Base-by-base conservation (phyloP, 2,797 vertebrate species). In the Eptatretus atami region DNA sequence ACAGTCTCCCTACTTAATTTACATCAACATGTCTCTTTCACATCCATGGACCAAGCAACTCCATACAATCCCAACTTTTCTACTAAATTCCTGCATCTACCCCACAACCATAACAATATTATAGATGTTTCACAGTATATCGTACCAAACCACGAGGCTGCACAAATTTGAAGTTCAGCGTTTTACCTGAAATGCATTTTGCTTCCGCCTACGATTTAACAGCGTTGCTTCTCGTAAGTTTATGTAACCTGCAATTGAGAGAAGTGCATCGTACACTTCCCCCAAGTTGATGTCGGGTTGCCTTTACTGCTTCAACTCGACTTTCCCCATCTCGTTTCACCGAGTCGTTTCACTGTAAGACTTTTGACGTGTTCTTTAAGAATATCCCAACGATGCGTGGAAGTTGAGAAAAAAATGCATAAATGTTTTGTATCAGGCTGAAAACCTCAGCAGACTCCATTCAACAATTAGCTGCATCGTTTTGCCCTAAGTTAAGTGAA, bases 311-410 rank as follows among this genome's bases (percentile, higher is more conserved):
- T 19, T 63, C 15, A 13, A 9, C 63, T 63, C 12, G 6, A 9
- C 63, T 63, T 63, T 63, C 63, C 63, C 10, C 10, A 12, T 63
- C 63, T 63, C 63, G 15, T 63, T 63, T 63, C 12, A 63, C 63
- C 19, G 63, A 14, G 63, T 63, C 13, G 63, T 24, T 63, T 63
- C 63, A 63, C n/a, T 63, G 63, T 11, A 63, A 63, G 13, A 63
- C 11, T 12, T 24, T 63, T 63, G 24, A 25, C 19, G 63, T 15
- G 63, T 14, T 63, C 14, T 63, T 63, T 63, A 13, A 63, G 15
- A 63, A 63, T n/a, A 15, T 63, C 63, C 61, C 61, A 63, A 19
- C 24, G 61, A 63, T 63, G 12, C 3, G 12, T 63, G 11, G 61
- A 63, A 24, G 12, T n/a, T 63, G 11, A 4, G 11, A 4, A 2